These are phyloP conservation scores for Panthera uncia DNA, from an alignment of 2,113 vertebrate species.

Conservation along the genomic window DNA sequence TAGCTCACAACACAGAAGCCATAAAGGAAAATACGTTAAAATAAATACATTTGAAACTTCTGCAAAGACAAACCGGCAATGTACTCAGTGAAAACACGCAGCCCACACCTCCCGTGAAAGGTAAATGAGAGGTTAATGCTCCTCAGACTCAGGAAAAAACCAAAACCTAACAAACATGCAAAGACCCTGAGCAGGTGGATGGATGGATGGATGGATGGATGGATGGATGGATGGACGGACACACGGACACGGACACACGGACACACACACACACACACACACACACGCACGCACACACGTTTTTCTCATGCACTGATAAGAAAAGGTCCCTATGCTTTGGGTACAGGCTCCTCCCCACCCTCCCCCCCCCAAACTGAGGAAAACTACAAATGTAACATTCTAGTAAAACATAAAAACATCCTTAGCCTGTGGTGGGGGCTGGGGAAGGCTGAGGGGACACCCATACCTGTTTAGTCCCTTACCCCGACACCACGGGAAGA, in stretches of 20 bases:
- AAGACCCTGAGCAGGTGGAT: not conserved
- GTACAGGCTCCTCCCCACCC: fast-evolving
- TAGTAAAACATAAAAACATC: not conserved
- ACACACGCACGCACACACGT: not conserved
- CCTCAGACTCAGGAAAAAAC: not conserved
- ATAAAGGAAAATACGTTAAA: not conserved
- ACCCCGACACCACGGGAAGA: not conserved
- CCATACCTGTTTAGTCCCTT: not conserved
- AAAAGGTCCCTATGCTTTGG: not conserved
- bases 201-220: fast-evolving
- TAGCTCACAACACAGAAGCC: not conserved
- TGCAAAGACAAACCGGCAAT: not conserved
- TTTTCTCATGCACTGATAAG: not conserved
- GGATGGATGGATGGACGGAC: no score
- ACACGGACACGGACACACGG: no score
- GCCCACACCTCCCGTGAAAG: not conserved
- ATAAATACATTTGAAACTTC: not conserved
- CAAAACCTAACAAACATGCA: not conserved
- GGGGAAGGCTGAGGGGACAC: no score
- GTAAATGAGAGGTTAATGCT: not conserved
- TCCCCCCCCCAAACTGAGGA: not conserved
- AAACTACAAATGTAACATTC: not conserved
- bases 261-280: no score
- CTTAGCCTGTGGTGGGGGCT: not conserved
- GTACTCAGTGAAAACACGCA: not conserved